These are phyloP conservation scores for Henricia sp. DNA, from an alignment of 53 echinoderm and acorn worm species.

Conservation along the genomic window DNA sequence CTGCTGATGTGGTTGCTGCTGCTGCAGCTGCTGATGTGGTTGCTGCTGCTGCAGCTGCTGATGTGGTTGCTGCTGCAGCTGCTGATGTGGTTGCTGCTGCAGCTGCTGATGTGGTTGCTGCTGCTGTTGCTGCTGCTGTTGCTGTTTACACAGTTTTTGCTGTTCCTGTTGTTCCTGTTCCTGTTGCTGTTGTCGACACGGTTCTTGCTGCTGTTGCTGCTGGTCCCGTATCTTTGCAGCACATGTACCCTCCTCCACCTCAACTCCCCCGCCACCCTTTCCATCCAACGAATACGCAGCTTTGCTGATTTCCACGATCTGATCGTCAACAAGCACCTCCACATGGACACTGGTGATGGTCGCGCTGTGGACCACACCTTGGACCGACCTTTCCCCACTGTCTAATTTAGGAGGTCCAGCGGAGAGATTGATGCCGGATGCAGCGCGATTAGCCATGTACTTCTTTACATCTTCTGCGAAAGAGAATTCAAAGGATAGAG, in stretches of 20 bases:
- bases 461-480: slow-evolving; percentile 39
- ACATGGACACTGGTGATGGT: not conserved
- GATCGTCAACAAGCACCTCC: slow-evolving; percentile 52
- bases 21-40: not conserved
- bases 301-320: slow-evolving; percentile 42
- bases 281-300: slow-evolving; percentile 1
- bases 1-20: not conserved
- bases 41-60: slow-evolving; percentile 15
- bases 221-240: not conserved
- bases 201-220: not conserved
- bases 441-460: slow-evolving; percentile 20
- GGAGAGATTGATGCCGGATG: slow-evolving; percentile 21
- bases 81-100: not conserved
- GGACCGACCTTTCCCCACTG: not conserved
- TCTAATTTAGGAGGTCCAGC: not conserved
- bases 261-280: not conserved
- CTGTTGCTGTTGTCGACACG: not conserved
- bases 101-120: not conserved
- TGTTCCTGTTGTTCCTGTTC: not conserved
- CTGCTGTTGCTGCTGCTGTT: not conserved
- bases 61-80: not conserved
- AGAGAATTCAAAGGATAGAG: no score
- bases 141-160: slow-evolving; percentile 6
- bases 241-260: not conserved
- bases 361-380: not conserved